Percentiles rank a stretch among this genome's conserved stretches.
These are phyloP conservation scores for Rhinella marina DNA, from an alignment of 2,797 vertebrate genomes.

Conservation along the genomic window DNA sequence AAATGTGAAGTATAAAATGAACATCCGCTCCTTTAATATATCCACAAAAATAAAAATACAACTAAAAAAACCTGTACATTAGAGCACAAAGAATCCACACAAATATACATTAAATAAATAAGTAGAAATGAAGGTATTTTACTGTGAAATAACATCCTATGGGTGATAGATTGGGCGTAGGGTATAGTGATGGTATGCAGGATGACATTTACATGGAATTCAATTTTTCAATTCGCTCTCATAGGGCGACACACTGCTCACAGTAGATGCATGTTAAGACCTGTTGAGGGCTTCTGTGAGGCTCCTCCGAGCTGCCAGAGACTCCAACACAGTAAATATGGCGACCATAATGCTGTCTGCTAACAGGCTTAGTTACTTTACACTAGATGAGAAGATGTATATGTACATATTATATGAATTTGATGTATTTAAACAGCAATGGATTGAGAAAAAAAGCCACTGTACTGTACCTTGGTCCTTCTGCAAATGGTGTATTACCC, in stretches of 20 bases:
- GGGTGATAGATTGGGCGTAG: background rate
- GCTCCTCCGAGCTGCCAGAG: background rate
- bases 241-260: background rate
- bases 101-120: conserved; percentile 47
- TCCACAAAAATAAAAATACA: background rate
- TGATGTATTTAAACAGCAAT: too few species aligned
- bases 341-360: too few species aligned
- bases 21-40: background rate
- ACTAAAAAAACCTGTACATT: conserved; percentile 20
- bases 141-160: background rate
- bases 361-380: too few species aligned
- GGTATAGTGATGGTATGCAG: background rate
- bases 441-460: too few species aligned
- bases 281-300: background rate
- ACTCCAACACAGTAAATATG: background rate
- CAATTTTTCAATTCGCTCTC: background rate
- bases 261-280: background rate
- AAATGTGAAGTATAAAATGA: background rate
- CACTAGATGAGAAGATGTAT: too few species aligned
- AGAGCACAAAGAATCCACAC: conserved; percentile 31
- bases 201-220: background rate
- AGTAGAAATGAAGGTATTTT: background rate
- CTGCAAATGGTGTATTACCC: too few species aligned
- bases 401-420: too few species aligned
- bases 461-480: too few species aligned